phyloP scores from a whole-genome alignment of 1,140 invertebrate species.

The Achatina immaculata region DNA sequence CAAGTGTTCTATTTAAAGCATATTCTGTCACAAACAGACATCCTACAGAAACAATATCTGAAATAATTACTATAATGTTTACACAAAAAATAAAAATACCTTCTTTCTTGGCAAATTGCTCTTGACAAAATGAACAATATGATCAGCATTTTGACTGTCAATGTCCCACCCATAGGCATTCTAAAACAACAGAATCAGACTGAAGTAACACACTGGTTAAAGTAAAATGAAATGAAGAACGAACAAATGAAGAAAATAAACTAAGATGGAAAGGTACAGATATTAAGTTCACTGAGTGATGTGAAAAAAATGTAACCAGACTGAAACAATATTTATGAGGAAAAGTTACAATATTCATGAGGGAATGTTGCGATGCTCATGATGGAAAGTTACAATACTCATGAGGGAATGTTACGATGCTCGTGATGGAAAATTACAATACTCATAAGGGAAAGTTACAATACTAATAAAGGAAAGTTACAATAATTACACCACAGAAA shows the following conservation, averaged over 20 bases:
- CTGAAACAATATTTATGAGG: neutral
- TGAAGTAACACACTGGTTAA: neutral
- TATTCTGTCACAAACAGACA: no score
- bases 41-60: no score
- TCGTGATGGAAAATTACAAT: neutral
- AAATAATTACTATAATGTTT: no score
- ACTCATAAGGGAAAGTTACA: neutral
- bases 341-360: neutral
- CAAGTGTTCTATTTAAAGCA: no score
- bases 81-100: no score
- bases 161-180: conserved; percentile 54
- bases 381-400: no score
- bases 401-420: no score
- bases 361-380: no score
- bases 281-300: neutral
- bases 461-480: no score
- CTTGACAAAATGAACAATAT: conserved; percentile 53
- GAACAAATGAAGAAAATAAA: neutral
- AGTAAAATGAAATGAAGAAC: neutral
- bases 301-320: neutral
- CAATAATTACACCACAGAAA: no score
- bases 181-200: conserved; percentile 43
- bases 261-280: neutral
- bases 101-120: conserved; percentile 44
- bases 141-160: conserved; percentile 52